These are phyloP conservation scores for Theretra japonica DNA, from an alignment of 2,888 invertebrate genomes.

Conservation along the genomic window DNA sequence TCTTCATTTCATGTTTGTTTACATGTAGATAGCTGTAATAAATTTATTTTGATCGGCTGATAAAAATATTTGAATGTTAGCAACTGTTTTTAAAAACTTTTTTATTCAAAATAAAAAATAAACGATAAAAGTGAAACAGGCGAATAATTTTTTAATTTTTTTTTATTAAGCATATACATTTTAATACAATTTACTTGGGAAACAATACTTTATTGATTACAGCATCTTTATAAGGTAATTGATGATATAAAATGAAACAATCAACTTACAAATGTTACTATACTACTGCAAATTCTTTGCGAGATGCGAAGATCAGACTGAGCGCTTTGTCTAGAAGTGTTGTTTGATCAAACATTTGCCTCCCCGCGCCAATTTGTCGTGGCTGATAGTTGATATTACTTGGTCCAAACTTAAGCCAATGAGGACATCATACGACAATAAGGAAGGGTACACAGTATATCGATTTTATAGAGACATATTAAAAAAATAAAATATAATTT, in stretches of 20 bases:
- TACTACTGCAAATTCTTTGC: neutral
- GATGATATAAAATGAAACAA: neutral
- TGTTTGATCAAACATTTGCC: constrained; percentile 11
- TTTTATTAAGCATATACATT: too few relatives aligned
- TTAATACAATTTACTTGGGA: too few relatives aligned
- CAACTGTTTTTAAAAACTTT: too few relatives aligned
- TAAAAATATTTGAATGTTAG: too few relatives aligned
- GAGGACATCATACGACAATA: neutral
- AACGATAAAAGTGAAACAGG: too few relatives aligned
- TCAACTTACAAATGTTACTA: neutral
- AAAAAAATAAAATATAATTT: too few relatives aligned
- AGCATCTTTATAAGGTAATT: too few relatives aligned
- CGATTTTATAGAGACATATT: neutral
- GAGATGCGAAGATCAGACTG: neutral
- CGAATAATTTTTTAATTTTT: too few relatives aligned
- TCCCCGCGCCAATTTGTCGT: constrained; percentile 6
- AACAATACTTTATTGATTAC: too few relatives aligned
- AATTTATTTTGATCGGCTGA: neutral
- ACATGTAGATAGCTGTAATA: neutral
- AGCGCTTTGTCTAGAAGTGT: neutral
- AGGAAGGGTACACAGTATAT: constrained; percentile 23
- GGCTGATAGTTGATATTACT: constrained; percentile 4
- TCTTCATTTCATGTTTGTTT: constrained; percentile 59
- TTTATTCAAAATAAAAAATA: too few relatives aligned
- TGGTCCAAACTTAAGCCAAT: constrained; percentile 13